A percentile compares a stretch with the other conserved stretches of the same genome.
These are phyloP conservation scores for Pollenia labialis DNA, from an alignment of 2,888 invertebrate species.

Conservation along the genomic window DNA sequence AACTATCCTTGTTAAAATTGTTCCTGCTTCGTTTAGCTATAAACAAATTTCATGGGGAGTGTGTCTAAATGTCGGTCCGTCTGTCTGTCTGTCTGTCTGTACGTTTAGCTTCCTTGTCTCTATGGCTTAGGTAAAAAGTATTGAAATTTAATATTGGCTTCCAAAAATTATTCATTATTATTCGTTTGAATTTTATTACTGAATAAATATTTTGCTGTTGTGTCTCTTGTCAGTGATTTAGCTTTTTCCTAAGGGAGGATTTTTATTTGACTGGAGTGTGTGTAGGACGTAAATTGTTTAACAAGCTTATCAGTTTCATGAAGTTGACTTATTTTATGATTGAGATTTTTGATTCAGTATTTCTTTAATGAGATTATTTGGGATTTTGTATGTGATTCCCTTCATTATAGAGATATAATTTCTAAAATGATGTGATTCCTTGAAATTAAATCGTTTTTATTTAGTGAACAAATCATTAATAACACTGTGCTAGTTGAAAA, in stretches of 20 bases:
- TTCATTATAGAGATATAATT: constrained; percentile 2
- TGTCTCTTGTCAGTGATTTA: constrained; percentile 49
- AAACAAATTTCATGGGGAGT: constrained; percentile 38
- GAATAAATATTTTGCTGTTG: constrained; percentile 6
- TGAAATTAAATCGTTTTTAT: background rate
- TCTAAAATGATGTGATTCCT: constrained; percentile 4
- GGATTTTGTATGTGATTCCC: constrained; percentile 37
- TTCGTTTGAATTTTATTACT: constrained; percentile 43
- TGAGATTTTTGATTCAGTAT: constrained; percentile 44
- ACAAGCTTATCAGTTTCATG: constrained; percentile 68
- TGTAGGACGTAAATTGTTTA: constrained; percentile 58
- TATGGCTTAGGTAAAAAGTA: constrained; percentile 34
- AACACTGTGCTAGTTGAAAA: too few species aligned
- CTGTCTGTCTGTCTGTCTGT: constrained; percentile 16
- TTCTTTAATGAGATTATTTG: constrained; percentile 57
- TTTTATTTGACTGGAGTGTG: background rate
- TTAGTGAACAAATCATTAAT: constrained; percentile 8
- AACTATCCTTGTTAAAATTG: constrained; percentile 49
- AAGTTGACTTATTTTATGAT: constrained; percentile 62
- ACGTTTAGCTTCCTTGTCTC: background rate
- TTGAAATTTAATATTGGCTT: constrained; percentile 69
- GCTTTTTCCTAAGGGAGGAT: constrained; percentile 55
- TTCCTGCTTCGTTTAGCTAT: background rate
- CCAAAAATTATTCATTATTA: constrained; percentile 61
- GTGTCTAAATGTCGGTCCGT: constrained; percentile 35